phyloP scores from a whole-genome alignment of 2,888 invertebrate species.

The Cyclophora albipunctata region DNA sequence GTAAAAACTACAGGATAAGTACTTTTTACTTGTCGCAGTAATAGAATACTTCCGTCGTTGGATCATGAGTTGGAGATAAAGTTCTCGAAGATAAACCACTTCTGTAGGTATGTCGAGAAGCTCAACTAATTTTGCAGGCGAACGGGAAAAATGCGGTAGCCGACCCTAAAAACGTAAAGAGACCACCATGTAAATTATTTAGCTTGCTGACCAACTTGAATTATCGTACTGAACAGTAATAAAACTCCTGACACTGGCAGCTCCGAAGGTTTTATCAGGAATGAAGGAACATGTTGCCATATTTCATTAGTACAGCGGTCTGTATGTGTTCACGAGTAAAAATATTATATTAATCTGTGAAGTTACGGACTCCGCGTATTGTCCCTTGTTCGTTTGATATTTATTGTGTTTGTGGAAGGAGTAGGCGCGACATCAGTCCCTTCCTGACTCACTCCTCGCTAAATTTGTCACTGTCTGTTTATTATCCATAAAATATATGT shows the following conservation, averaged over 20 bases:
- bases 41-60: too few relatives aligned
- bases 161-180: constrained; percentile 44
- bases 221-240: constrained; percentile 62
- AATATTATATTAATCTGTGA: constrained; percentile 65
- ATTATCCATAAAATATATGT: constrained; percentile 24
- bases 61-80: too few relatives aligned
- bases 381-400: constrained; percentile 50
- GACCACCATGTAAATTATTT: constrained; percentile 69
- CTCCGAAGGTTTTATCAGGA: constrained; percentile 64
- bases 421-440: constrained; percentile 38
- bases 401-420: constrained; percentile 45
- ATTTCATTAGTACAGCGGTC: constrained; percentile 63
- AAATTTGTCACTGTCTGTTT: constrained; percentile 40
- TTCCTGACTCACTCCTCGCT: constrained; percentile 36
- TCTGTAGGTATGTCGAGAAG: constrained; percentile 11
- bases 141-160: constrained; percentile 54
- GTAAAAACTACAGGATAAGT: too few relatives aligned
- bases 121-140: constrained; percentile 23
- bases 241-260: constrained; percentile 44
- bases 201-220: constrained; percentile 52
- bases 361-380: constrained; percentile 55
- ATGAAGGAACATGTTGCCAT: constrained; percentile 63
- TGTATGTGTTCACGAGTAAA: constrained; percentile 56
- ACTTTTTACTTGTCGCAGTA: too few relatives aligned
- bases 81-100: too few relatives aligned